Base-by-base conservation (phyloP, 1,140 invertebrate species). In the Calosoma granatense region DNA sequence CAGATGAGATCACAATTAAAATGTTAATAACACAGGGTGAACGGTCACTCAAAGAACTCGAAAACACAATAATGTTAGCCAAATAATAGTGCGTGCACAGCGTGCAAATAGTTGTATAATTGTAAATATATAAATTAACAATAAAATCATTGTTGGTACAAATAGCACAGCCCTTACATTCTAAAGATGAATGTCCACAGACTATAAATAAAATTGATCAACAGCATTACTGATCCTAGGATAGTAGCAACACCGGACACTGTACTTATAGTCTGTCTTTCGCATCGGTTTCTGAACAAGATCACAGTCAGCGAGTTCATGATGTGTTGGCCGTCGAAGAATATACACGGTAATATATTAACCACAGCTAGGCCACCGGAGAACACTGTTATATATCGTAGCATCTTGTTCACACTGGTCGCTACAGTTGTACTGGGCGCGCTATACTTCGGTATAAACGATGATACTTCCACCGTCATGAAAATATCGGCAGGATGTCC, bases 341-440 rank as follows among this genome's bases (percentile, higher is more conserved):
- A 88, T 69, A 92, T 91, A 72, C 93, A 95, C 2, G 95, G 95
- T 22, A 98, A 81, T 3, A 94, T 81, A 78, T 98, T 98, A 19
- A 97, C 74, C 59, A 97, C 75, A 14, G 87, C 92, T 62, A 97
- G 75, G 2, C 93, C 94, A 63, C 88, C 82, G 22, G 94, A 97
- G 67, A 98, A 88, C 56, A 94, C 86, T 39, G 90, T 83, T 51
- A 97, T 76, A 74, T 85, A 91, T 75, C 83, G 80, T 19, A 83
- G 78, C 17, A 85, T 69, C 59, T 82, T 72, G 17, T 80, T 77
- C 41, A 84, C 64, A 1, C 81, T 73, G 65, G 90, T 87, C 23
- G 90, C 88, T 70, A 89, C 78, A 58, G 79, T 74, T 12, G 86
- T 72, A 59, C 81, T 81, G 47, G 88, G 70, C 43, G 87, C 72